A percentile compares a stretch with the other conserved stretches of the same genome.
Conservation (phyloP, 2,797 vertebrate species). For the Chromobotia macracanthus region DNA sequence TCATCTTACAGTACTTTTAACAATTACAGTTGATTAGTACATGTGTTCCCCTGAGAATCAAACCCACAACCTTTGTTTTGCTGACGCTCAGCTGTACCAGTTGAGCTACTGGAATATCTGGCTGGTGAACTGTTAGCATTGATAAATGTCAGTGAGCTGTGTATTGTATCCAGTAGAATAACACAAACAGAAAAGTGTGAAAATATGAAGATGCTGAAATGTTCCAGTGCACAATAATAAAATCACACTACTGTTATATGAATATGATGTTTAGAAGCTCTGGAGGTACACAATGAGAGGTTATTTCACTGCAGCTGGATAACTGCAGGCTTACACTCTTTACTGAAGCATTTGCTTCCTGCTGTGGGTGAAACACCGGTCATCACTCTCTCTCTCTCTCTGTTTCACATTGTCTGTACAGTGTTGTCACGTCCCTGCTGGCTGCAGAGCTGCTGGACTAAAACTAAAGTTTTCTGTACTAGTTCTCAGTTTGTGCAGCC, state of each 20-base stretch:
- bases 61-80: no score
- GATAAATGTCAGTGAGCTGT: background rate
- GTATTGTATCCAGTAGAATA: no score
- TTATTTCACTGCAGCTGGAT: background rate
- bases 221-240: background rate
- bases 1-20: no score
- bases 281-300: background rate
- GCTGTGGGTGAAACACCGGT: constrained; percentile 10
- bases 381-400: no score
- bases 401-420: background rate
- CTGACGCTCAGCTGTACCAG: no score
- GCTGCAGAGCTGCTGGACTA: background rate
- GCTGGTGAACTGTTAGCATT: no score
- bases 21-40: no score
- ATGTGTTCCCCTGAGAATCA: no score
- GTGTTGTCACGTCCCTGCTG: no score
- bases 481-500: background rate
- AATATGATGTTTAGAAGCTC: background rate
- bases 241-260: background rate
- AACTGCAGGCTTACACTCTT: constrained; percentile 12
- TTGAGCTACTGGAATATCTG: no score
- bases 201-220: background rate
- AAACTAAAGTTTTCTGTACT: background rate
- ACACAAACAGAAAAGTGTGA: background rate
- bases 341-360: background rate